Evolutionary conservation across 2,797 vertebrate species (phyloP).

Genomic region (Sebastes vulpes): DNA sequence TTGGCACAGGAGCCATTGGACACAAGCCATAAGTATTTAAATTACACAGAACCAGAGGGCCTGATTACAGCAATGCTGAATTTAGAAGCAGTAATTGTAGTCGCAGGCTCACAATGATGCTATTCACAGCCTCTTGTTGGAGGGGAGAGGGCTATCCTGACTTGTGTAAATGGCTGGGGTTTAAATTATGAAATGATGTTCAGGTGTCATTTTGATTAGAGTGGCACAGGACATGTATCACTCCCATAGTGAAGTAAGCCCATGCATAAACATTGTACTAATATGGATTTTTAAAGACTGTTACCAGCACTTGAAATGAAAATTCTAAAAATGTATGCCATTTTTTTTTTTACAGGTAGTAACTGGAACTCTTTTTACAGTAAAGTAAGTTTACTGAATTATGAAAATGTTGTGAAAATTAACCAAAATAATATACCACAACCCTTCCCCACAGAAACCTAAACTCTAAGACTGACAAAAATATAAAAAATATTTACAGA

Average conservation of each 20-base stretch:
- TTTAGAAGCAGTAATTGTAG: constrained; percentile 76
- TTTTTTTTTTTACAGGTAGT: background rate
- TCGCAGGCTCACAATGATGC: constrained; percentile 66
- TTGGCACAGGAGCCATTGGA: constrained; percentile 82
- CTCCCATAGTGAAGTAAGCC: background rate
- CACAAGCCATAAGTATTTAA: constrained; percentile 80
- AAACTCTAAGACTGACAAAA: background rate
- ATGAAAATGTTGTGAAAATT: background rate
- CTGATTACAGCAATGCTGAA: constrained; percentile 76
- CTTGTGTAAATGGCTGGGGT: constrained; percentile 24
- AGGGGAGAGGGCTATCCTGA: constrained; percentile 48
- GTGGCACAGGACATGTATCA: constrained; percentile 24
- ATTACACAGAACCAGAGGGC: constrained; percentile 80
- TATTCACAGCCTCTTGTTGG: constrained; percentile 63
- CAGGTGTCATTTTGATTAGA: constrained; percentile 57
- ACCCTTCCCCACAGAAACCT: background rate
- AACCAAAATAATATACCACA: background rate
- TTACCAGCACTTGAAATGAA: background rate
- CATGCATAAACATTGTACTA: background rate
- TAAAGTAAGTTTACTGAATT: background rate
- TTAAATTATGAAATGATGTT: constrained; percentile 53
- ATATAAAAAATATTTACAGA: background rate
- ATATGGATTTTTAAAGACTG: background rate
- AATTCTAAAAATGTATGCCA: background rate
- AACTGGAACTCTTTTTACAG: background rate